Evolutionary conservation across 2,888 invertebrate genomes (phyloP), one percentile per base, ranked within the genome.

Genomic region (Malthinus seriepunctatus): DNA sequence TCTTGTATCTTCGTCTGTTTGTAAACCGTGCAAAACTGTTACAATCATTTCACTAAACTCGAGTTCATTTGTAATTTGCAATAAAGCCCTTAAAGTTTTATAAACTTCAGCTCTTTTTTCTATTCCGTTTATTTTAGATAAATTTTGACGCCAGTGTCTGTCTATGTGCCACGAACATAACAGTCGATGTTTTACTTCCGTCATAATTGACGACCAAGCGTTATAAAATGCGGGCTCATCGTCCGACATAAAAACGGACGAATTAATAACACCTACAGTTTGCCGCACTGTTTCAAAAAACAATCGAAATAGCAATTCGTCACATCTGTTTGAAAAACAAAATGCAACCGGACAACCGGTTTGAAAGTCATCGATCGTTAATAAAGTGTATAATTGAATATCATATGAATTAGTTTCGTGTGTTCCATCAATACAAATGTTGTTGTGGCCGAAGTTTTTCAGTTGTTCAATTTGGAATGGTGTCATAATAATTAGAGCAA

Each of bases 1-100:
- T 44, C 32, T 15, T 10, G 63, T 67, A 35, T 66, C 56, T 12
- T 32, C 46, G 57, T 63, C 63, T 14, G 8, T 47, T 9, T 32
- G 11, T 9, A 46, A 12, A 12, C 33, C 33, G n/a, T 47, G 37
- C 46, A 46, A 12, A 38, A 51, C 12, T 31, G 12, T 32, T n/a
- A 3, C 14, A 11, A 51, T 51, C 31, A 35, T 8, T 9, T 35
- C 31, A 37, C 10, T 10, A 37, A 37, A 37, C 11, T 37, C n/a
- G n/a, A n/a, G n/a, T n/a, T n/a, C n/a, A n/a, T n/a, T n/a, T n/a
- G n/a, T n/a, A n/a, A n/a, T n/a, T n/a, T n/a, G n/a, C n/a, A n/a
- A n/a, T n/a, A n/a, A n/a, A n/a, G n/a, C n/a, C n/a, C n/a, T n/a
- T n/a, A n/a, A n/a, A n/a, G n/a, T n/a, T n/a, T n/a, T n/a, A n/a